phyloP scores from a whole-genome alignment of 2,797 vertebrate genomes.

The Orestias chungarensis region DNA sequence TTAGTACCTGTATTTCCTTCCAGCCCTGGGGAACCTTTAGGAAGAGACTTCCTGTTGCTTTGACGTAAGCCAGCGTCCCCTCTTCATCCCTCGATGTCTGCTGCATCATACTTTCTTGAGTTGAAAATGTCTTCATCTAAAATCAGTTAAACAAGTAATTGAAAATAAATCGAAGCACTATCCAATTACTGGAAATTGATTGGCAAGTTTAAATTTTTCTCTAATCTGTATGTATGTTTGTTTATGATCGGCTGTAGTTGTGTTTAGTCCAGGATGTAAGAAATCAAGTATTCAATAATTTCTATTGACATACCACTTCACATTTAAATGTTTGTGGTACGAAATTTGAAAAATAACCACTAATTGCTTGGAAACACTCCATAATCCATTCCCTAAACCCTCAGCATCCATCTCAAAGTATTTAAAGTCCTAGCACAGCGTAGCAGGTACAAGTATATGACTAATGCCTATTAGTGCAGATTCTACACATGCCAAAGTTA shows the following conservation, averaged over 20 bases:
- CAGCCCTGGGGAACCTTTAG: constrained; percentile 91
- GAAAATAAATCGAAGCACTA: no score
- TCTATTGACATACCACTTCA: no score
- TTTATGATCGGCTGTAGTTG: no score
- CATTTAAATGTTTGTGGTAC: no score
- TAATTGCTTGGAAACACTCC: no score
- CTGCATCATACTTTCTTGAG: constrained; percentile 85
- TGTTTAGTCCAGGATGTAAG: no score
- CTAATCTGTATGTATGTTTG: neutral
- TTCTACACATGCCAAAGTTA: neutral
- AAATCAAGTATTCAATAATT: no score
- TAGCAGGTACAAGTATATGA: neutral
- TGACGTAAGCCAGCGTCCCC: constrained; percentile 86
- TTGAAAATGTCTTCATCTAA: constrained; percentile 84
- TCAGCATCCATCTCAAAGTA: neutral
- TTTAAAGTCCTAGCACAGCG: neutral
- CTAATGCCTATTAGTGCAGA: neutral
- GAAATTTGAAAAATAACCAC: no score
- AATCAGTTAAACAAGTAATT: constrained; percentile 9
- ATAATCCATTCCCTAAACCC: no score
- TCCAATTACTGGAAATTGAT: no score
- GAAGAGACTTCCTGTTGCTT: constrained; percentile 84
- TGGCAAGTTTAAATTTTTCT: neutral
- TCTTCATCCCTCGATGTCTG: constrained; percentile 81
- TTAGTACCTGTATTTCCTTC: constrained; percentile 89